Percentiles rank a stretch among this genome's conserved stretches.
Conservation (phyloP, 92 coral and sea anemone species). For the Blastomussa wellsi region DNA sequence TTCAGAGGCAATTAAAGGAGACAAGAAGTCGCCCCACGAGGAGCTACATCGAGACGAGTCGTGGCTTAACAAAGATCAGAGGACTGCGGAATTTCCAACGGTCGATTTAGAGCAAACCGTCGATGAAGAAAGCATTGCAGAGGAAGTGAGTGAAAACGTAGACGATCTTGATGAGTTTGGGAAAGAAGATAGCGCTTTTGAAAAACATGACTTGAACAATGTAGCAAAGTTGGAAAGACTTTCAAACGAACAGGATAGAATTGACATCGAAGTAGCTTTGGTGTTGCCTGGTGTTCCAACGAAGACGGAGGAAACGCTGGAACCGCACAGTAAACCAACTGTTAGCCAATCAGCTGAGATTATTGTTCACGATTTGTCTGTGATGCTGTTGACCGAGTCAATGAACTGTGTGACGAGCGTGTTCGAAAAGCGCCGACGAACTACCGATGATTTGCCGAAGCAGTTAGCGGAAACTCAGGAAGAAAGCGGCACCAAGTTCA, state of each 20-base stretch:
- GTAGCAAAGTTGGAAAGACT: not conserved
- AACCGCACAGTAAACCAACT: slow-evolving; percentile 14
- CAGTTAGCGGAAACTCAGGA: not conserved
- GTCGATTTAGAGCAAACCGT: slow-evolving; percentile 33
- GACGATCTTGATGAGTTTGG: not conserved
- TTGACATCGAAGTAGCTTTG: not conserved
- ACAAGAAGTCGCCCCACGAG: not conserved
- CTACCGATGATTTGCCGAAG: slow-evolving; percentile 19
- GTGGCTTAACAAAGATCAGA: not conserved
- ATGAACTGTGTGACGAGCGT: slow-evolving; percentile 58
- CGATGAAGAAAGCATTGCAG: slow-evolving; percentile 77
- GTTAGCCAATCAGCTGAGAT: slow-evolving; percentile 47
- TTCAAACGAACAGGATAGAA: not conserved
- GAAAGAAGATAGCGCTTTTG: not conserved
- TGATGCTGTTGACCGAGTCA: slow-evolving; percentile 63
- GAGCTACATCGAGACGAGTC: not conserved
- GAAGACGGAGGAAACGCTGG: not conserved
- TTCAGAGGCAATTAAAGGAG: not conserved
- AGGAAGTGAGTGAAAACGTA: slow-evolving; percentile 36
- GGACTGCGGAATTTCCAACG: not conserved
- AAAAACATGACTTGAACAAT: not conserved
- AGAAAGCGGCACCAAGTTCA: not conserved
- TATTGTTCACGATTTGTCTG: slow-evolving; percentile 62
- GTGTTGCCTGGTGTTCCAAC: slow-evolving; percentile 11
- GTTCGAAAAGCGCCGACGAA: slow-evolving; percentile 52